phyloP scores from a whole-genome alignment of 2,888 invertebrate species.

The Amiota mariae region DNA sequence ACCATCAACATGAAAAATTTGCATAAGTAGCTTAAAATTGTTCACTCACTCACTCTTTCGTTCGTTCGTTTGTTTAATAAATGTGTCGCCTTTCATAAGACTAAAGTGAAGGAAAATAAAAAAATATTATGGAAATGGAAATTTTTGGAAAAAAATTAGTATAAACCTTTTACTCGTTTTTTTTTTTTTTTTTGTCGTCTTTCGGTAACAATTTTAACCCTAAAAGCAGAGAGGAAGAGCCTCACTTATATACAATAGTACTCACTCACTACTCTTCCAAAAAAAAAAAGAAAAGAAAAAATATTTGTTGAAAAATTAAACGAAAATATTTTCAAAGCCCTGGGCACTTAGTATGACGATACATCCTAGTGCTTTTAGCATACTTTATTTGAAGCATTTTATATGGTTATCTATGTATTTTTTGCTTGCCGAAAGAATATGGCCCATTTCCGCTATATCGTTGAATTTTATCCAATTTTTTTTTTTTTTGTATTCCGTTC shows the following conservation, averaged over 20 bases:
- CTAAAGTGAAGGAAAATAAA: background rate
- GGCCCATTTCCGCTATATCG: background rate
- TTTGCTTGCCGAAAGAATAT: background rate
- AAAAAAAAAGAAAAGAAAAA: constrained; percentile 14
- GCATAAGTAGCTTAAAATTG: constrained; percentile 15
- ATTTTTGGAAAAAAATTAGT: background rate
- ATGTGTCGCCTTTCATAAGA: background rate
- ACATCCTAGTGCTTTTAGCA: background rate
- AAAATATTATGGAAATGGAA: background rate
- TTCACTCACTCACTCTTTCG: too few species aligned
- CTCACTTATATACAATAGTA: too few species aligned
- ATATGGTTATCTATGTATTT: background rate
- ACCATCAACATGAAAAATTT: background rate
- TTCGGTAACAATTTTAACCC: too few species aligned
- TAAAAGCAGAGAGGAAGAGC: too few species aligned
- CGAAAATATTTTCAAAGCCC: constrained; percentile 33
- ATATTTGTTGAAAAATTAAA: constrained; percentile 28
- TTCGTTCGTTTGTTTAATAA: too few species aligned
- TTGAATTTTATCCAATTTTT: background rate
- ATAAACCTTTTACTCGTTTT: background rate
- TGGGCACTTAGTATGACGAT: constrained; percentile 9
- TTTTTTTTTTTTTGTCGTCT: background rate
- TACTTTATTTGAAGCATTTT: background rate
- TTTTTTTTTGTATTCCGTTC: constrained; percentile 10
- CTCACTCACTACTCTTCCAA: background rate